Conservation (phyloP, 2,888 invertebrate species). For the Diachrysia chrysitis region DNA sequence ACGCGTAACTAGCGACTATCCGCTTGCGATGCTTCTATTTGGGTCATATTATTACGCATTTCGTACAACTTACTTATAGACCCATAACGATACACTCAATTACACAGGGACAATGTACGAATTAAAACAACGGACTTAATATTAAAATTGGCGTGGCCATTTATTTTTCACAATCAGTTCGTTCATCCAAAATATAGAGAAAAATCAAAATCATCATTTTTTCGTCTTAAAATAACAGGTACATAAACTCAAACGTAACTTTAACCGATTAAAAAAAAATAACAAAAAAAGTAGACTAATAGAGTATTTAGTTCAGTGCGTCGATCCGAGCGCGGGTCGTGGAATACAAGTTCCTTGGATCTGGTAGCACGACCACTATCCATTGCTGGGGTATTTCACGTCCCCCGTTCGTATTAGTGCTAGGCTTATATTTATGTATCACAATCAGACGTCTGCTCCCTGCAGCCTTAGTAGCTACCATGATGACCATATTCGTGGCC, state of each 20-base stretch:
- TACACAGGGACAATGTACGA: conserved; percentile 63
- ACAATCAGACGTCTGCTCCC: conserved; percentile 87
- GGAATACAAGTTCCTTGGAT: conserved; percentile 67
- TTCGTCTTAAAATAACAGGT: conserved; percentile 83
- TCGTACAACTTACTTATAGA: conserved; percentile 77
- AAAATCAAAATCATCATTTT: conserved; percentile 54
- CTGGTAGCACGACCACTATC: conserved; percentile 74
- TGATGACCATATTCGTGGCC: conserved; percentile 87
- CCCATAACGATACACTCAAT: conserved; percentile 71
- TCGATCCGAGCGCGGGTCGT: conserved; percentile 69
- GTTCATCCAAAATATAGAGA: conserved; percentile 53
- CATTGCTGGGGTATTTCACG: conserved; percentile 69
- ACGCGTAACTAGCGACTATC: conserved; percentile 68
- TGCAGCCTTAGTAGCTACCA: conserved; percentile 88
- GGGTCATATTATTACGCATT: conserved; percentile 84
- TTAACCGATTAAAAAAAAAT: conserved; percentile 78
- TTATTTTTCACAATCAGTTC: conserved; percentile 68
- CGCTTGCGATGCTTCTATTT: conserved; percentile 79
- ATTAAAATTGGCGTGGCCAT: conserved; percentile 59
- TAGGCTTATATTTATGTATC: conserved; percentile 88
- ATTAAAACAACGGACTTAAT: conserved; percentile 67
- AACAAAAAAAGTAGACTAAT: conserved; percentile 77
- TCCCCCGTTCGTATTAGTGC: conserved; percentile 79
- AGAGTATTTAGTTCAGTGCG: conserved; percentile 84
- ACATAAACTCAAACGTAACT: conserved; percentile 88